Base-by-base conservation (phyloP, 1,140 invertebrate genomes). In the Helicoverpa zea region DNA sequence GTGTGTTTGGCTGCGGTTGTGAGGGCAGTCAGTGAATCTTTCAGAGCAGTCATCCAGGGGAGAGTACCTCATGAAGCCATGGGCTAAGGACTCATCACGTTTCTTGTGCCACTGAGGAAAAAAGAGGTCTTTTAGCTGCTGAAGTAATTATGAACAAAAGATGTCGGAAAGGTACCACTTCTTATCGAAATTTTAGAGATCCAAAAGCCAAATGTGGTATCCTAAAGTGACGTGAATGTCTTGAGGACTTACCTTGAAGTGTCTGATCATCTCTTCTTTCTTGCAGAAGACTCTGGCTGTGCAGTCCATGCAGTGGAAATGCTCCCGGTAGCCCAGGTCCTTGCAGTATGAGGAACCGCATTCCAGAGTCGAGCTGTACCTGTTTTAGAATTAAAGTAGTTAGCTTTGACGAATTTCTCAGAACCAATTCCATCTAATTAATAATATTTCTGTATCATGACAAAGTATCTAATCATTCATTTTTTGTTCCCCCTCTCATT, bases 201-300 rank as follows among this genome's bases (percentile, higher is more conserved):
- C 11, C 4, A 54, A n/a, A 54, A 11, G 13, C 2, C 4, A 11
- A 54, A 14, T n/a, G 1, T 12, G 35, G 49, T 47, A 13, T 18
- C 16, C 52, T 5, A n/a, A 43, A 66, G 0, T 10, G 12, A n/a
- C 4, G n/a, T 47, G 3, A 16, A 18, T 18, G 5, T 23, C 29
- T 43, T 9, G 2, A 13, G 10, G 7, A 58, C 30, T 59, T 85
- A 95, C 95, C 91, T 95, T 95, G 92, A 98, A 99, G 94, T 99
- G 99, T 59, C 99, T 97, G 70, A 99, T 99, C 98, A 99, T 99
- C 91, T 99, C 99, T 94, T 99, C 99, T 92, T 99, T 99, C 93
- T 99, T 99, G 83, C 99, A 97, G 91, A 99, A 99, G 0, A 99
- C 98, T 81, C 98, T 96, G 79, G 96, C 96, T 81, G 96, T 96